Conservation (phyloP, 2,888 invertebrate genomes). For the Girardia tigrina region DNA sequence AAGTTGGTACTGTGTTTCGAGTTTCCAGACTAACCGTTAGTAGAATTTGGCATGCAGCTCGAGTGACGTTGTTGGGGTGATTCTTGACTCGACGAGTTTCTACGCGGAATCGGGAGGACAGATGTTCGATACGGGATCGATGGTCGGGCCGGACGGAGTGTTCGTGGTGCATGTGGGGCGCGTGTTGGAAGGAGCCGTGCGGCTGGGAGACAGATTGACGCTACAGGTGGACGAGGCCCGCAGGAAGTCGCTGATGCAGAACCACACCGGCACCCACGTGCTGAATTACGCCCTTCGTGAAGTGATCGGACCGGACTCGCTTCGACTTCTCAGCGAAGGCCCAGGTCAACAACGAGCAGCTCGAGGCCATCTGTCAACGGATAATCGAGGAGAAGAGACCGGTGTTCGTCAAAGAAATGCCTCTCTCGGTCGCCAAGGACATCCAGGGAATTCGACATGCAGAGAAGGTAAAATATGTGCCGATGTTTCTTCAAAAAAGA, state of each 20-base stretch:
- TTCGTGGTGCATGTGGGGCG: constrained; percentile 83
- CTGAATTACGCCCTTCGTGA: constrained; percentile 80
- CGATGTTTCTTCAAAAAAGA: too few relatives aligned
- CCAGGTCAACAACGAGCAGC: constrained; percentile 20
- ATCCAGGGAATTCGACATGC: background rate
- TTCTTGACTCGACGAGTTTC: constrained; percentile 79
- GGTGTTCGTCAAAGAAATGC: background rate
- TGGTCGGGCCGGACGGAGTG: constrained; percentile 66
- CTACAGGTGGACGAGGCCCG: constrained; percentile 69
- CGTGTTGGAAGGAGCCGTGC: constrained; percentile 63
- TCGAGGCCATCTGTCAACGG: background rate
- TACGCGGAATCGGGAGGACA: constrained; percentile 99
- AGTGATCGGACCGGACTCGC: constrained; percentile 77
- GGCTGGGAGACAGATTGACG: constrained; percentile 69
- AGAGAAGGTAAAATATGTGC: too few relatives aligned
- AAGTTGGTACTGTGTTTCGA: too few relatives aligned
- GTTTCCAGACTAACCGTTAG: too few relatives aligned
- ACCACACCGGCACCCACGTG: constrained; percentile 94
- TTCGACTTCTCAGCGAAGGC: constrained; percentile 87
- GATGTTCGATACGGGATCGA: constrained; percentile 63
- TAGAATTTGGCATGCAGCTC: too few relatives aligned
- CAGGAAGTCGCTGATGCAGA: constrained; percentile 84
- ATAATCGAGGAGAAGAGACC: background rate
- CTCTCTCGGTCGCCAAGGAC: background rate
- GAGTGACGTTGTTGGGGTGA: constrained; percentile 58